Percentiles rank a stretch among this genome's conserved stretches.
Evolutionary conservation across 2,797 vertebrate genomes (phyloP).

Genomic region (Sebastes vulpes): DNA sequence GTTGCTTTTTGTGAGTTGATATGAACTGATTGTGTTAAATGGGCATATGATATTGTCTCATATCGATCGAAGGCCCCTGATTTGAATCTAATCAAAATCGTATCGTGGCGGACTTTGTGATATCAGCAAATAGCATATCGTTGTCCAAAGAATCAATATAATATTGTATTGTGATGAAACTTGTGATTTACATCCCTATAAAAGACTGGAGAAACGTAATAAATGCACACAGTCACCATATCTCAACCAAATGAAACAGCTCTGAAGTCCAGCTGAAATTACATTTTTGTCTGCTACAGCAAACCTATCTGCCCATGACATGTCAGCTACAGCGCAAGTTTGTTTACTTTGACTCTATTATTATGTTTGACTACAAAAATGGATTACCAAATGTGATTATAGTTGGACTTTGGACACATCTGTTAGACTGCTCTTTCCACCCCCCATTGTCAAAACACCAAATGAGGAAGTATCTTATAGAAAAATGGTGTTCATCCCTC

Average conservation of each 20-base stretch:
- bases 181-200: too few species aligned
- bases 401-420: background rate
- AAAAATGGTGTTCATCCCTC: background rate
- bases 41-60: too few species aligned
- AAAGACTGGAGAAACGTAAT: background rate
- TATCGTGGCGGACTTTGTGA: too few species aligned
- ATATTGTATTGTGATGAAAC: too few species aligned
- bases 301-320: background rate
- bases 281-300: background rate
- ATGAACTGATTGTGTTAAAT: too few species aligned
- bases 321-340: background rate
- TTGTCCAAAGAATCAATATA: too few species aligned
- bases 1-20: too few species aligned
- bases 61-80: too few species aligned
- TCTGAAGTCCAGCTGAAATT: background rate
- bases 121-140: too few species aligned
- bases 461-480: background rate
- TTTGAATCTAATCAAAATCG: too few species aligned
- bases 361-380: background rate
- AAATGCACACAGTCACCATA: background rate
- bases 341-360: background rate
- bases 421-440: background rate
- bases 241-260: background rate
- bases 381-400: background rate
- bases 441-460: background rate